phyloP scores from a whole-genome alignment of 1,140 invertebrate species.

The Sarcophaga peregrina region DNA sequence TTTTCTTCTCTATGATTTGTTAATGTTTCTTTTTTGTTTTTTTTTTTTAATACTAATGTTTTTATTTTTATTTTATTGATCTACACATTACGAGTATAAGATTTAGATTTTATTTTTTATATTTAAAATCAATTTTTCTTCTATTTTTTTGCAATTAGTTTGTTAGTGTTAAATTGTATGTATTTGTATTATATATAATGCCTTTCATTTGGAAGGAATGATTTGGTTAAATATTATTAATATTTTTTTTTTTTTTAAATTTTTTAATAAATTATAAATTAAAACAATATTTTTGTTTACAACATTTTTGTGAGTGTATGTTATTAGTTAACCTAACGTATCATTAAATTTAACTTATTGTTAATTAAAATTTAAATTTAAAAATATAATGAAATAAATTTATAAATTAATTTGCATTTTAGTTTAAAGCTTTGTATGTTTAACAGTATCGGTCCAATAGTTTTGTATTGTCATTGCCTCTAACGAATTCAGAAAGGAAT shows the following conservation, averaged over 20 bases:
- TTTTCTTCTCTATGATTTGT: not conserved
- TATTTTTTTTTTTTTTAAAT: not conserved
- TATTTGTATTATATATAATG: not conserved
- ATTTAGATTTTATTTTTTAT: not conserved
- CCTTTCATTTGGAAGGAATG: conserved; percentile 18
- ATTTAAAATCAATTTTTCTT: not conserved
- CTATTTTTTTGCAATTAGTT: not conserved
- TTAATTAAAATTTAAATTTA: no score
- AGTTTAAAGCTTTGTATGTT: conserved; percentile 88
- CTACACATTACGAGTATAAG: conserved; percentile 5
- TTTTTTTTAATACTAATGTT: conserved; percentile 15
- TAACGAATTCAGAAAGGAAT: conserved; percentile 89
- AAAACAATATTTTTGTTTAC: not conserved
- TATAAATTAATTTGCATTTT: not conserved
- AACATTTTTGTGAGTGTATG: no score
- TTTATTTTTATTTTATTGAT: not conserved
- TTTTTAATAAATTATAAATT: conserved; percentile 24
- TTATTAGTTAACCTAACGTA: no score
- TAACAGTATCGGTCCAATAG: conserved; percentile 91
- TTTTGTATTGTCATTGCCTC: conserved; percentile 94
- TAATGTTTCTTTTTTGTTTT: not conserved
- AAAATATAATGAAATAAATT: no score
- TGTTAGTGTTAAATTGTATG: not conserved
- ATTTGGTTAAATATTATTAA: not conserved
- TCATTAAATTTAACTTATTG: no score